phyloP scores from a whole-genome alignment of 2,888 invertebrate species.

The Conistra vaccinii region DNA sequence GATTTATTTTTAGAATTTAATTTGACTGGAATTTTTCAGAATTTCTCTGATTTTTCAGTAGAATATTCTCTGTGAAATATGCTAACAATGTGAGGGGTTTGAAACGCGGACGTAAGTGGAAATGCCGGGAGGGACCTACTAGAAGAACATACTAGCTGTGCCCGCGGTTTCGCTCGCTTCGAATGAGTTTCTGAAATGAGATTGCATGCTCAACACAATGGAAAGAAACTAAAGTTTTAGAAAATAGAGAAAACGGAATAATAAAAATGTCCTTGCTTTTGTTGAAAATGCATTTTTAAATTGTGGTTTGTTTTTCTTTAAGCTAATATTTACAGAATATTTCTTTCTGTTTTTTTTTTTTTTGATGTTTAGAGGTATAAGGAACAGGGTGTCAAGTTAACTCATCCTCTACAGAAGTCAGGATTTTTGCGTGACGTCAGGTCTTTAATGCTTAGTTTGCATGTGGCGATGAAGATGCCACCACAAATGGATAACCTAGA shows the following conservation, averaged over 20 bases:
- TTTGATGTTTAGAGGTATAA: too few relatives aligned
- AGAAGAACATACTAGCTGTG: conserved; percentile 13
- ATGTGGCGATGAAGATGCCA: too few relatives aligned
- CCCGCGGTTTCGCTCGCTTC: neutral
- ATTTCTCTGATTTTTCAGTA: conserved; percentile 5
- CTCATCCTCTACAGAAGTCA: too few relatives aligned
- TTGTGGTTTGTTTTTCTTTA: too few relatives aligned
- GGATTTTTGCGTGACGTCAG: too few relatives aligned
- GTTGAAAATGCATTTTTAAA: neutral
- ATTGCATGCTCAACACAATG: conserved; percentile 13
- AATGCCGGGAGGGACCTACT: conserved; percentile 28
- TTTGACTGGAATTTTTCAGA: conserved; percentile 5
- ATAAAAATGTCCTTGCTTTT: neutral
- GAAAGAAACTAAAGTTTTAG: neutral
- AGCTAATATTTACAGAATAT: too few relatives aligned
- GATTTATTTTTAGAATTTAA: conserved; percentile 22
- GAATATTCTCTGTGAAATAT: conserved; percentile 33
- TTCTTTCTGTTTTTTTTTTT: too few relatives aligned
- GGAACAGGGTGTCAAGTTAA: too few relatives aligned
- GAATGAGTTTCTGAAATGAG: conserved; percentile 33
- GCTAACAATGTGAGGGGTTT: conserved; percentile 26
- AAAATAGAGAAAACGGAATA: neutral
- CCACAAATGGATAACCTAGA: neutral
- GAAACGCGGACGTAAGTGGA: conserved; percentile 38
- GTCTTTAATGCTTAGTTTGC: too few relatives aligned